A percentile compares a stretch with the other conserved stretches of the same genome.
phyloP scores from a whole-genome alignment of 2,888 invertebrate species.

The Falcaria lacertinaria region DNA sequence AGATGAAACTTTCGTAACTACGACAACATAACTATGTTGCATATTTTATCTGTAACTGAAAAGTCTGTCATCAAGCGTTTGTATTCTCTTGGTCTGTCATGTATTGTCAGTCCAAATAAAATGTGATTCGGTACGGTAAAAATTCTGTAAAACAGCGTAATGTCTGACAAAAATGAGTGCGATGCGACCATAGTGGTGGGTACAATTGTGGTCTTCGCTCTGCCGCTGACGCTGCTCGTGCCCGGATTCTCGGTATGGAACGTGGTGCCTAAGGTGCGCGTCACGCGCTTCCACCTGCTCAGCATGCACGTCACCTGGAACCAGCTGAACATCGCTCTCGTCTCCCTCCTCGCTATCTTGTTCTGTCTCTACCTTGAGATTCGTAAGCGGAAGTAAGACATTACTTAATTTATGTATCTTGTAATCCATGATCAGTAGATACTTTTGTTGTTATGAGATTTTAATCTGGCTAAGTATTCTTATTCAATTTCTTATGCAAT shows the following conservation, averaged over 20 bases:
- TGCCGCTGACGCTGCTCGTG: conserved; percentile 58
- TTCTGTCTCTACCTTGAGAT: conserved; percentile 64
- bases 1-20: too few relatives aligned
- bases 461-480: too few relatives aligned
- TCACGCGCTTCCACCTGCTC: conserved; percentile 49
- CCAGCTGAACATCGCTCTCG: conserved; percentile 44
- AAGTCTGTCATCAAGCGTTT: too few relatives aligned
- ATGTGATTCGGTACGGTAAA: conserved; percentile 4
- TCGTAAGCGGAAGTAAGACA: conserved; percentile 56
- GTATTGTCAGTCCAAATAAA: conserved; percentile 5
- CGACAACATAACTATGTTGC: too few relatives aligned
- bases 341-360: conserved; percentile 40
- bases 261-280: conserved; percentile 54
- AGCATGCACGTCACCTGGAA: conserved; percentile 50
- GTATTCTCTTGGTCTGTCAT: not conserved
- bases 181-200: conserved; percentile 30
- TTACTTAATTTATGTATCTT: not conserved
- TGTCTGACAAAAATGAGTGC: conserved; percentile 36
- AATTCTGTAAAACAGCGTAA: conserved; percentile 14
- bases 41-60: not conserved
- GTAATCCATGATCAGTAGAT: not conserved
- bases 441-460: too few relatives aligned
- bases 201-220: conserved; percentile 45
- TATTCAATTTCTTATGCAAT: too few relatives aligned
- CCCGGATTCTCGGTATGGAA: conserved; percentile 61